These are phyloP conservation scores for Lutjanus argentimaculatus DNA, from an alignment of 2,797 vertebrate genomes.

Conservation along the genomic window DNA sequence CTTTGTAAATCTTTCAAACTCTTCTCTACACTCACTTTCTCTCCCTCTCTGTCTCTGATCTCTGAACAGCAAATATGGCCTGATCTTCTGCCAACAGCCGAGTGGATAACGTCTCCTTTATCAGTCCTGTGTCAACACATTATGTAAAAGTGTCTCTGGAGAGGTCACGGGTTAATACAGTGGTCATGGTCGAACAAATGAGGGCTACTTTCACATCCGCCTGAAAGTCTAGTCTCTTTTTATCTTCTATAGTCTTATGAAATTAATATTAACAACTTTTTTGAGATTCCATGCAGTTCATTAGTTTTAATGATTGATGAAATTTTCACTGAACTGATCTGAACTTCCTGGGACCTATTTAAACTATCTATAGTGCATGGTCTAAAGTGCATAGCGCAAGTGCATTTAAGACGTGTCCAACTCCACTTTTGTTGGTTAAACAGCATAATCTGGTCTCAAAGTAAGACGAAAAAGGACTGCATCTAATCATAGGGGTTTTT, in stretches of 20 bases:
- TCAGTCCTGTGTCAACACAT: constrained; percentile 65
- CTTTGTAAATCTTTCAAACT: constrained; percentile 10
- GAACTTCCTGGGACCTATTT: too few relatives aligned
- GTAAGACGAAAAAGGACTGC: too few relatives aligned
- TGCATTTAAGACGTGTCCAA: too few relatives aligned
- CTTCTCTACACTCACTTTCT: constrained; percentile 22
- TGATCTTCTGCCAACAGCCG: constrained; percentile 48
- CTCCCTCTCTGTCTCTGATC: constrained; percentile 37
- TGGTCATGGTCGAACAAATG: not conserved
- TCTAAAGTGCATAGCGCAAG: too few relatives aligned
- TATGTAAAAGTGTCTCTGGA: constrained; percentile 38
- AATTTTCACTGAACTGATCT: too few relatives aligned
- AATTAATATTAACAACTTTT: not conserved
- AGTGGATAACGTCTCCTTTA: constrained; percentile 53
- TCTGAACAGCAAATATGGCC: constrained; percentile 69
- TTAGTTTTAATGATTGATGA: not conserved
- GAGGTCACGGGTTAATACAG: constrained; percentile 13
- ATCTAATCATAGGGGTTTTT: too few relatives aligned
- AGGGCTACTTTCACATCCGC: not conserved
- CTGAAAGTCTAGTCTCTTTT: not conserved
- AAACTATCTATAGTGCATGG: too few relatives aligned
- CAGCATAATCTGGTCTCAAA: too few relatives aligned
- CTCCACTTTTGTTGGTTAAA: too few relatives aligned
- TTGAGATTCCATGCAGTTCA: not conserved
- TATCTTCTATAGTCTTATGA: not conserved